Base-by-base conservation (phyloP, 2,888 invertebrate species). In the Oscheius myriophilus region DNA sequence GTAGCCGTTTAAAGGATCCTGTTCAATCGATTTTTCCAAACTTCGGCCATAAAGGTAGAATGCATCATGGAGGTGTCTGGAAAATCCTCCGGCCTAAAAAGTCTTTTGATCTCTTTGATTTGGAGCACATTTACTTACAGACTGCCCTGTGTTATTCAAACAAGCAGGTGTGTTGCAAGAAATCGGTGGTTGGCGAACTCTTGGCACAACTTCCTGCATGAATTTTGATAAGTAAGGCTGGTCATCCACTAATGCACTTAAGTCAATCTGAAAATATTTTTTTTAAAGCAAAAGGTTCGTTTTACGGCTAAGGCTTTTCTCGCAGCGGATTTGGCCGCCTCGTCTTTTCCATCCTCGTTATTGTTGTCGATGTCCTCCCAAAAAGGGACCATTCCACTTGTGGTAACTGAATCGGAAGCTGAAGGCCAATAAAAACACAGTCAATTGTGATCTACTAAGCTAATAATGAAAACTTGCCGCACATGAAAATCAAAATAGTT, bases 1-100 rank as follows among this genome's bases (percentile, higher is more conserved):
- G 21, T 69, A 25, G 12, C 51, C n/a, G 1, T 45, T 54, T 1
- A 46, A 14, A 18, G 61, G 61, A 49, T 61, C 39, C 46, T 39
- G 25, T 14, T 23, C 21, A n/a, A 76, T 57, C 11, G 58, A 12
- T 49, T 74, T 69, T 16, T 66, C 72, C 18, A 83, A 62, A 0
- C 77, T 80, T 64, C 78, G 41, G 2, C 75, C 82, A 54, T 82
- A 83, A 11, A 82, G 59, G 59, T 82, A 83, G 52, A 83, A 74
- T 16, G 73, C 70, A 57, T 83, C 83, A 51, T 80, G 75, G 0
- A 83, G 67, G 43, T 73, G 76, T 18, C 80, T 66, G 11, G 83
- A 66, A 55, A 73, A 79, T 0, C 70, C 69, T 52, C 57, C 55
- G 1, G 58, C 45, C 66, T 66, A n/a, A 49, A 65, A 33, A 33